These are phyloP conservation scores for Platycheirus albimanus DNA, from an alignment of 2,888 invertebrate genomes.

Conservation along the genomic window DNA sequence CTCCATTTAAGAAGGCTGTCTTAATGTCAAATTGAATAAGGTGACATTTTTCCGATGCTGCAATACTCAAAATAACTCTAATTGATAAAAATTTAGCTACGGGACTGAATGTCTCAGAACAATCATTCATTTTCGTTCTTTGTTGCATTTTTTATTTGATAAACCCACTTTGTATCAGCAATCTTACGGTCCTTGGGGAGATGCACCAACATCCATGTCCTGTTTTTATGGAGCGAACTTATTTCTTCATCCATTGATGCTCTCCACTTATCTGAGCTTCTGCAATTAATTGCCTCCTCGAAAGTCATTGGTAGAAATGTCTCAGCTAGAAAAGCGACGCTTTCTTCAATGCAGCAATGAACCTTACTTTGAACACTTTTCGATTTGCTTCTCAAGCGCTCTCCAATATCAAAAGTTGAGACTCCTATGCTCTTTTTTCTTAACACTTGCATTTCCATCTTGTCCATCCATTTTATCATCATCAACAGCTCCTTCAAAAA, in stretches of 20 bases:
- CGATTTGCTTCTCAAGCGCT: background rate
- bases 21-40: background rate
- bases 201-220: slow-evolving; percentile 62
- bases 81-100: slow-evolving; percentile 73
- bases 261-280: slow-evolving; percentile 64
- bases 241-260: slow-evolving; percentile 71
- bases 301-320: slow-evolving; percentile 55
- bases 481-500: too few relatives aligned
- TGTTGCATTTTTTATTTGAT: too few relatives aligned
- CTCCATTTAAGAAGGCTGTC: slow-evolving; percentile 2
- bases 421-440: background rate
- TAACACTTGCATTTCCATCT: background rate
- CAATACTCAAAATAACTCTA: too few relatives aligned
- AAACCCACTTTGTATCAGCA: slow-evolving; percentile 76
- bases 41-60: slow-evolving; percentile 37
- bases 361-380: background rate
- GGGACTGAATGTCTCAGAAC: slow-evolving; percentile 78
- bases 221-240: slow-evolving; percentile 44
- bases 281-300: slow-evolving; percentile 63
- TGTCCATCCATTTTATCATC: background rate
- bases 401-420: background rate
- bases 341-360: background rate
- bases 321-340: slow-evolving; percentile 8
- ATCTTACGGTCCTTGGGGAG: slow-evolving; percentile 59
- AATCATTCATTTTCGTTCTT: too few relatives aligned